Conservation (phyloP, 2,113 vertebrate genomes). For the Ptyas mucosa region DNA sequence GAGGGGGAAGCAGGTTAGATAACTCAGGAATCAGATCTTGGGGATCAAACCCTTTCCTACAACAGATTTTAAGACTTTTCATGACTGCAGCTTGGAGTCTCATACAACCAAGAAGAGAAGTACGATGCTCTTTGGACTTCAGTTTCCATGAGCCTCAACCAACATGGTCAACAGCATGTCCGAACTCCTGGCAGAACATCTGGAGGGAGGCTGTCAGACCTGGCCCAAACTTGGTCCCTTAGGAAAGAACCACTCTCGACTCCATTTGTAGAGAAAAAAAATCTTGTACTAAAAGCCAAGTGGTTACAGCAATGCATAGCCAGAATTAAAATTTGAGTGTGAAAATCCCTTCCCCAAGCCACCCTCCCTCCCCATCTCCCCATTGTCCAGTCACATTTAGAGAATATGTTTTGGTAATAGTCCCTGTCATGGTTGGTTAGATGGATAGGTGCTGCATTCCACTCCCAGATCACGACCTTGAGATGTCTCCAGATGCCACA, state of each 20-base stretch:
- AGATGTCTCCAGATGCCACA: no score
- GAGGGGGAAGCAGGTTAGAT: not conserved
- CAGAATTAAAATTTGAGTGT: not conserved
- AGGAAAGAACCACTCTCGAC: not conserved
- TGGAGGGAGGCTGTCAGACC: not conserved
- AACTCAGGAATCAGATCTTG: not conserved
- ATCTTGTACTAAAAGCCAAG: not conserved
- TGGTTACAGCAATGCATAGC: not conserved
- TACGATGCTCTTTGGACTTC: not conserved
- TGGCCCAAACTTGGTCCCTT: not conserved
- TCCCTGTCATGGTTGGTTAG: no score
- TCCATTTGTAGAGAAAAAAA: not conserved
- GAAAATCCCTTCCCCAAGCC: not conserved
- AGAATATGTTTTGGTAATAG: no score
- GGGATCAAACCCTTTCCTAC: not conserved
- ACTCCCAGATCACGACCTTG: no score
- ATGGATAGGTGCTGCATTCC: no score
- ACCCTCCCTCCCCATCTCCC: no score
- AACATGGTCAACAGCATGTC: not conserved
- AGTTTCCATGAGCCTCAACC: no score
- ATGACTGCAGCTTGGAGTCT: not conserved
- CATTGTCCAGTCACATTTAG: no score
- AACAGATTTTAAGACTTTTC: not conserved
- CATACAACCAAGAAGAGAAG: not conserved
- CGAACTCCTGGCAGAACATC: not conserved